Base-by-base conservation (phyloP, 2,888 invertebrate genomes). In the Allacma fusca region DNA sequence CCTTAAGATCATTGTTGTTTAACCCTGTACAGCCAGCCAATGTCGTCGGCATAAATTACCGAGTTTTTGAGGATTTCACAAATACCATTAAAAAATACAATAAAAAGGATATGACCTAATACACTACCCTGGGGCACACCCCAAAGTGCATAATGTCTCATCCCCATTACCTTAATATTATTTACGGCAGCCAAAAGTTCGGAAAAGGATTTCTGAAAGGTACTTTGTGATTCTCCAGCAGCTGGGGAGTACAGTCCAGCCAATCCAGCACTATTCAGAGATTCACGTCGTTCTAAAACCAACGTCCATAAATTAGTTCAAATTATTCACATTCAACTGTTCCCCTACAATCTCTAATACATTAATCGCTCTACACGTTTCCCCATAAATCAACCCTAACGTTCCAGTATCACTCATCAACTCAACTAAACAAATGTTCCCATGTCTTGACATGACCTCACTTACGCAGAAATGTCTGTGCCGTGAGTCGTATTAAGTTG, bases 391-490 rank as follows among this genome's bases (percentile, higher is more conserved):
- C 50, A 19, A 50, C 50, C 50, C 5, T 50, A 50, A 50, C 16
- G 16, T 9, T 13, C 2, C 2, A 16, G 4, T 50, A 5, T 19
- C 50, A n/a, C 50, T 50, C 50, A 50, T 12, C 5, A 50, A 50
- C 16, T 19, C 16, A 9, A 13, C 13, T 19, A 50, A 5, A 50
- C 50, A 50, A 50, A 50, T 19, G 16, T n/a, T n/a, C n/a, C n/a
- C n/a, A n/a, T n/a, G n/a, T n/a, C n/a, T n/a, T n/a, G n/a, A n/a
- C 19, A 50, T 12, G 28, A 7, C 5, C n/a, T 21, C 19, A 26
- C 75, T 68, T 75, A 75, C 75, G 68, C 28, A 68, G 29, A 29
- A 75, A 75, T 21, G 75, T 75, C 28, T 68, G 67, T 1, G 28
- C 26, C 16, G 75, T 23, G 24, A 68, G n/a, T 16, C 68, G 44